Evolutionary conservation across 2,113 vertebrate species (phyloP).

Genomic region (Mastomys coucha): DNA sequence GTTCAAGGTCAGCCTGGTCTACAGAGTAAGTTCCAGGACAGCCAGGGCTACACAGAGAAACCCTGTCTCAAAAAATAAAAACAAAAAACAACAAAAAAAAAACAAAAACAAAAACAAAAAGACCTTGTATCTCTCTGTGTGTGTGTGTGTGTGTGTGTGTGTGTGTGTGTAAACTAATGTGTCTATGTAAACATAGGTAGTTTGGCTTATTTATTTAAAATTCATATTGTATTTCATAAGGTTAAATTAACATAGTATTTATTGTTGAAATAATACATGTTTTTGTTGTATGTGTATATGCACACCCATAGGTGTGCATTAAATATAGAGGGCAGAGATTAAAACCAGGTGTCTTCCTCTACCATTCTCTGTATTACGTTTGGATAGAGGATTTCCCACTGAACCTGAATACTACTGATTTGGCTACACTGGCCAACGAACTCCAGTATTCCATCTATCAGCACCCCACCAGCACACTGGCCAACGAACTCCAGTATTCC

Average conservation of each 20-base stretch:
- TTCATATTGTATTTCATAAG: neutral
- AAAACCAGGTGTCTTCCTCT: neutral
- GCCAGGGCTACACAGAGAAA: too few relatives aligned
- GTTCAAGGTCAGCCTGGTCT: too few relatives aligned
- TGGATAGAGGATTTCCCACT: neutral
- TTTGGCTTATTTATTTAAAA: neutral
- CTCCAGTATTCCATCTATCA: neutral
- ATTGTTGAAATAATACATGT: neutral
- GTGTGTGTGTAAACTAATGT: neutral
- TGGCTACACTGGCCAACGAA: neutral
- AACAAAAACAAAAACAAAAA: too few relatives aligned
- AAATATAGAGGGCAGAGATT: neutral
- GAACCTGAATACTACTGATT: neutral
- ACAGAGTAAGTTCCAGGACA: too few relatives aligned
- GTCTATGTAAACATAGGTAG: neutral
- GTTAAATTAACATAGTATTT: neutral
- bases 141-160: too few relatives aligned
- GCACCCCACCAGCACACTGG: neutral
- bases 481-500: too few relatives aligned
- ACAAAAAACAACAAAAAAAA: too few relatives aligned
- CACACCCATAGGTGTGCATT: too few relatives aligned
- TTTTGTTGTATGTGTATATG: neutral
- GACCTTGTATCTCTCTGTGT: too few relatives aligned
- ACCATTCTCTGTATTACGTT: neutral
- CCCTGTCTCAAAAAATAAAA: too few relatives aligned